These are phyloP conservation scores for Ceryle rudis DNA, from an alignment of 2,797 vertebrate genomes.

Conservation along the genomic window DNA sequence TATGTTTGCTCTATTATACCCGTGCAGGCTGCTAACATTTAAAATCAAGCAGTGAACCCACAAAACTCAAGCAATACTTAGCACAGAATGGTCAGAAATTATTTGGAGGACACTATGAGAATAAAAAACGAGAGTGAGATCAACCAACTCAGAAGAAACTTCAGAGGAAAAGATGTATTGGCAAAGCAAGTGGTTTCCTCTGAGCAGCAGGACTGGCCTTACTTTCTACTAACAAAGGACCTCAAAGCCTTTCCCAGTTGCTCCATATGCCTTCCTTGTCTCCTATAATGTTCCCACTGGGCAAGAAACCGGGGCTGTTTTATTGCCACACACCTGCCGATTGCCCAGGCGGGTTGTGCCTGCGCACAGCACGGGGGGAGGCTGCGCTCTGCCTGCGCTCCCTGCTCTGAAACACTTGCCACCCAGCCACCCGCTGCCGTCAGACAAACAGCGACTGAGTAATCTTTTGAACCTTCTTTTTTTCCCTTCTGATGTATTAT, in stretches of 20 bases:
- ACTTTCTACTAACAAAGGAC: not conserved
- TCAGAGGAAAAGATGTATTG: not conserved
- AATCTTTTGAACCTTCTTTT: not conserved
- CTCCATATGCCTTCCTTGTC: not conserved
- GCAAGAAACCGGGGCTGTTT: not conserved
- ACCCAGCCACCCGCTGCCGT: not conserved
- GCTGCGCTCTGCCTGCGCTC: not conserved
- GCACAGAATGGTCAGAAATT: not conserved
- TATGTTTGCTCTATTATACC: not conserved
- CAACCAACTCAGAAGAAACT: not conserved
- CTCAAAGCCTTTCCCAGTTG: not conserved
- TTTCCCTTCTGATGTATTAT: not conserved
- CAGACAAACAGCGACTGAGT: not conserved
- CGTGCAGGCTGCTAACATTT: not conserved
- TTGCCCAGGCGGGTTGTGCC: too few relatives aligned
- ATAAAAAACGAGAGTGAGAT: not conserved
- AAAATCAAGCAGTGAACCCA: not conserved
- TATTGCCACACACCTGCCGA: not conserved
- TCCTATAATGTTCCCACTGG: not conserved
- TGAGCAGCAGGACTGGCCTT: not conserved
- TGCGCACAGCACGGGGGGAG: not conserved
- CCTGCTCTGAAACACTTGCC: not conserved
- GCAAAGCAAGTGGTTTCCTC: not conserved
- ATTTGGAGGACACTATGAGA: not conserved
- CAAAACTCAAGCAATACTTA: not conserved